Evolutionary conservation across 2,888 invertebrate genomes (phyloP), one percentile per base, ranked within the genome.

Genomic region (Carterocephalus palaemon): DNA sequence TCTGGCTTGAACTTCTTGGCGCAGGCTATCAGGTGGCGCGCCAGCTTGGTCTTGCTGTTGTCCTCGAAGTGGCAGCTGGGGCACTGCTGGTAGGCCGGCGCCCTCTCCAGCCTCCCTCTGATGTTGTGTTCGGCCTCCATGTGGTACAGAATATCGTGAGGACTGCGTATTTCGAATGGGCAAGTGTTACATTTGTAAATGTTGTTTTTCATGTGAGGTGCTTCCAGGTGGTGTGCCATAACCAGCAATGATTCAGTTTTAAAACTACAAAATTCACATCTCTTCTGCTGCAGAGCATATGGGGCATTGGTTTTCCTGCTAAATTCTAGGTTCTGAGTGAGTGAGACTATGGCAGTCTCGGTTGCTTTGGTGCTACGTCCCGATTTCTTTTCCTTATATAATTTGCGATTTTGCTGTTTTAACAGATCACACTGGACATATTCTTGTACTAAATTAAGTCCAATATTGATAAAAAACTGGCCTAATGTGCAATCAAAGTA

Each of bases 51-150:
- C 84, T 96, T 97, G 56, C 95, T 95, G 69, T 96, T 96, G 65
- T 96, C 96, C 75, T 98, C 98, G 72, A 97, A 97, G 12, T 96
- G 95, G 84, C 98, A 98, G 70, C 95, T 95, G 7, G 96, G 94
- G 75, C 98, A 98, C 71, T 97, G 96, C 79, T 96, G 97, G 77
- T 95, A 95, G 6, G 95, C 94, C 37, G 95, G 93, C 4, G 96
- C 95, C 57, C 95, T 90, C 64, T 97, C 95, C 51, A 98, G 81
- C 49, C 95, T 90, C n/a, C 95, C 97, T 59, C 95, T 89, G 17
- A 94, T 92, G 57, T 93, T 94, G 74, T 98, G 98, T 67, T 95
- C 94, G 1, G 95, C 94, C 74, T 97, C 96, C 95, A 97, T 96
- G 71, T 98, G 98, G 71, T 93, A 95, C 19, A 95, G 85, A 57